A percentile compares a stretch with the other conserved stretches of the same genome.
phyloP scores from a whole-genome alignment of 2,888 invertebrate genomes.

The Nomada ferruginata region DNA sequence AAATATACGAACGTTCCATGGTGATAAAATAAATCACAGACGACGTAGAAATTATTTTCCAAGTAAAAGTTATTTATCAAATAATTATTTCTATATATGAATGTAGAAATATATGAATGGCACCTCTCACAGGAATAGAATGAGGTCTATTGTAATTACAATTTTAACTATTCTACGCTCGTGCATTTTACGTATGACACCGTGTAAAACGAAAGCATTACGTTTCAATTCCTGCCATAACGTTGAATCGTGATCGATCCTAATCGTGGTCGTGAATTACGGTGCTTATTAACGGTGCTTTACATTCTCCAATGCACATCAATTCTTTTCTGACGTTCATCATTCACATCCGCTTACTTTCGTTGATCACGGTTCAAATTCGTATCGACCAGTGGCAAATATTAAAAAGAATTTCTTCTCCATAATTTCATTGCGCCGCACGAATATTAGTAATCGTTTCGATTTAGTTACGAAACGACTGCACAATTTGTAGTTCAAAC shows the following conservation, averaged over 20 bases:
- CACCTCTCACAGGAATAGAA: too few species aligned
- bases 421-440: not conserved
- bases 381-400: slow-evolving; percentile 51
- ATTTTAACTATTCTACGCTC: not conserved
- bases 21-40: too few species aligned
- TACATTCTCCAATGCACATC: slow-evolving; percentile 64
- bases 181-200: slow-evolving; percentile 1
- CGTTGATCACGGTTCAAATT: slow-evolving; percentile 37
- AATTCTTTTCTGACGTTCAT: slow-evolving; percentile 54
- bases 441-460: not conserved
- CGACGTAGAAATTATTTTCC: too few species aligned
- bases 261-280: slow-evolving; percentile 65
- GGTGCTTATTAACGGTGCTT: slow-evolving; percentile 75
- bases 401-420: not conserved
- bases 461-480: too few species aligned
- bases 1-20: too few species aligned
- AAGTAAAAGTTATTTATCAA: too few species aligned
- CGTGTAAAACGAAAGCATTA: slow-evolving; percentile 13
- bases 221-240: slow-evolving; percentile 21
- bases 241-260: slow-evolving; percentile 29
- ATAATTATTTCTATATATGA: too few species aligned
- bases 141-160: not conserved
- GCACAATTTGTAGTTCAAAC: too few species aligned
- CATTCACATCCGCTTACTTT: slow-evolving; percentile 68
- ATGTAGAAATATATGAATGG: too few species aligned